phyloP scores from a whole-genome alignment of 1,140 invertebrate genomes.

The Epicauta chinensis region DNA sequence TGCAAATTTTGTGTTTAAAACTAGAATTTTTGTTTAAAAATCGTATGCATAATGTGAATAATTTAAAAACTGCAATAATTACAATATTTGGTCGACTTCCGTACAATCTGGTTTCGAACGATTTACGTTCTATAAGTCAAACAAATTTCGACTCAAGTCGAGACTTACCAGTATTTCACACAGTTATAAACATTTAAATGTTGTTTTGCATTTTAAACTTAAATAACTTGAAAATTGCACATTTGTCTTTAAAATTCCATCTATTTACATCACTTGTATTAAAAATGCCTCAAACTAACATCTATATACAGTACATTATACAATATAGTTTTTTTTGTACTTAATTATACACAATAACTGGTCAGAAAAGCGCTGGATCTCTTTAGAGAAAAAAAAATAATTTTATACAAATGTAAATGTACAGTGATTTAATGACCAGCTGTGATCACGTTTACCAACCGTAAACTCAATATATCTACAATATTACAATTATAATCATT shows the following conservation, averaged over 20 bases:
- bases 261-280: slow-evolving; percentile 32
- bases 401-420: slow-evolving; percentile 19
- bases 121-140: slow-evolving; percentile 26
- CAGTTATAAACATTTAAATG: neutral
- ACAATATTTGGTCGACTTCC: slow-evolving; percentile 25
- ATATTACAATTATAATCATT: slow-evolving; percentile 15
- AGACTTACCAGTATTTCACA: neutral
- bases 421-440: slow-evolving; percentile 18
- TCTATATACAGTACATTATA: slow-evolving; percentile 39
- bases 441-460: slow-evolving; percentile 19
- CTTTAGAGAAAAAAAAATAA: slow-evolving; percentile 15
- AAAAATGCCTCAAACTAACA: slow-evolving; percentile 34
- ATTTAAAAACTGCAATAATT: slow-evolving; percentile 18
- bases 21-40: slow-evolving; percentile 14
- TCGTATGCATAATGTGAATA: slow-evolving; percentile 12
- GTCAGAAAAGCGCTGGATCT: slow-evolving; percentile 23
- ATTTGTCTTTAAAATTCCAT: slow-evolving; percentile 29
- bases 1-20: slow-evolving; percentile 6
- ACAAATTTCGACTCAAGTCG: neutral
- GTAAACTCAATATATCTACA: slow-evolving; percentile 27
- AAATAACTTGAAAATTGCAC: slow-evolving; percentile 37
- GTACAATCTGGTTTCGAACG: slow-evolving; percentile 23
- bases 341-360: slow-evolving; percentile 34
- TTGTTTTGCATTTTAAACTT: neutral
- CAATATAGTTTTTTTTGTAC: slow-evolving; percentile 38